Evolutionary conservation across 2,888 invertebrate species (phyloP), one percentile per base, ranked within the genome.

Genomic region (Cyclophora punctaria): DNA sequence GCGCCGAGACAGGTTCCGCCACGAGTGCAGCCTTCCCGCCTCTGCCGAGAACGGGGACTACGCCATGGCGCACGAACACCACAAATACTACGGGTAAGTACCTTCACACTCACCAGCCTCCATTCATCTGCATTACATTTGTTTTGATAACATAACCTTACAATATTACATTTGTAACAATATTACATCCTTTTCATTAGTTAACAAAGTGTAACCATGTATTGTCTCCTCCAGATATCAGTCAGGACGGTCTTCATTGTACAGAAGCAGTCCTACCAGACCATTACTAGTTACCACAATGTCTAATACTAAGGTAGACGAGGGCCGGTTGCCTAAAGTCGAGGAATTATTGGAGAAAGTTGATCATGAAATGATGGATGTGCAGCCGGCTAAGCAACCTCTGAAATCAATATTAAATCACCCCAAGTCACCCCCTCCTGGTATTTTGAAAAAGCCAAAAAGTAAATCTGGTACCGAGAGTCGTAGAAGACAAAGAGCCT

Each of bases 331-430:
- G 58, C 87, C 88, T 50, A 86, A 85, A 78, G 88, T 88, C 45
- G 88, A 88, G 53, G 88, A 88, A 66, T 65, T 88, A 54, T 58
- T 87, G 41, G 88, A 88, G 58, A 86, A 80, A 71, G 71, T 80
- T 35, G 88, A 87, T 53, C 80, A 83, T 20, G 84, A 87, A 41
- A 83, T 84, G 80, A 71, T 80, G 70, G 86, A 87, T 51, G 68
- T 83, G 4, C 68, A 78, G 42, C 62, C 75, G 46, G 56, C 71
- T 0, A 88, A 88, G 59, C 85, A 83, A 56, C 88, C 88, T 2
- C 62, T 88, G 48, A 88, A 88, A 68, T 83, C 88, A 61, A 88
- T 88, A 79, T 82, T 88, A 58, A 88, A 88, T 60, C 85, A 87
- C 55, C 78, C 85, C 2, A 86, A 75, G 64, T 75, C 83, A 6